These are phyloP conservation scores for Matsumurasca onukii DNA, from an alignment of 1,140 invertebrate genomes.

Conservation along the genomic window DNA sequence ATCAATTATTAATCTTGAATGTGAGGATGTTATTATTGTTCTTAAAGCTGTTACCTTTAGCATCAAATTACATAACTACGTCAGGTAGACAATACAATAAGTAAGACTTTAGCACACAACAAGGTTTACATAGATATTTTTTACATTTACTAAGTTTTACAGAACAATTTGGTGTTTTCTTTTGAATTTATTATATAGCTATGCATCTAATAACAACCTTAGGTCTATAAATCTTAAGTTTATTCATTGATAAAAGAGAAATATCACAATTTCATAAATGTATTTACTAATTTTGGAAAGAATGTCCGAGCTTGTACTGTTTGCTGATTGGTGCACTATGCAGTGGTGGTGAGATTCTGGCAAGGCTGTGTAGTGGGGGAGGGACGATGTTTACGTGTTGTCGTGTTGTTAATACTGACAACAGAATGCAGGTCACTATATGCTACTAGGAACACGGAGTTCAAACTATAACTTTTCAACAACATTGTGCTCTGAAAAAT, in stretches of 20 bases:
- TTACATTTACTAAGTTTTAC: neutral
- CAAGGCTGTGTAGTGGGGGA: no score
- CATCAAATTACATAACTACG: neutral
- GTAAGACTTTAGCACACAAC: neutral
- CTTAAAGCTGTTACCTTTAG: slow-evolving; percentile 19
- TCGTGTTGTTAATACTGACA: no score
- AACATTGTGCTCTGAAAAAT: slow-evolving; percentile 11
- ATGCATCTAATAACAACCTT: slow-evolving; percentile 22
- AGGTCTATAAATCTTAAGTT: neutral
- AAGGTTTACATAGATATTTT: neutral
- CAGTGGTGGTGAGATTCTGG: no score
- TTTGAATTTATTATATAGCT: no score
- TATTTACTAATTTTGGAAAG: no score
- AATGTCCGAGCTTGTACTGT: no score
- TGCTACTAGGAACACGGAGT: slow-evolving; percentile 20
- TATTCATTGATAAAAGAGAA: slow-evolving; percentile 13
- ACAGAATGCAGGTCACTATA: no score
- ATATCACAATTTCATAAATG: no score
- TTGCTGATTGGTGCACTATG: no score
- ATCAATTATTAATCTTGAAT: no score
- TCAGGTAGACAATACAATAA: neutral
- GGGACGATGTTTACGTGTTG: no score
- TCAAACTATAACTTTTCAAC: slow-evolving; percentile 9
- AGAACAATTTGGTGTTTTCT: no score
- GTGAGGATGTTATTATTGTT: slow-evolving; percentile 1